A percentile compares a stretch with the other conserved stretches of the same genome.
These are phyloP conservation scores for Phrynosoma platyrhinos DNA, from an alignment of 2,113 vertebrate genomes.

Conservation along the genomic window DNA sequence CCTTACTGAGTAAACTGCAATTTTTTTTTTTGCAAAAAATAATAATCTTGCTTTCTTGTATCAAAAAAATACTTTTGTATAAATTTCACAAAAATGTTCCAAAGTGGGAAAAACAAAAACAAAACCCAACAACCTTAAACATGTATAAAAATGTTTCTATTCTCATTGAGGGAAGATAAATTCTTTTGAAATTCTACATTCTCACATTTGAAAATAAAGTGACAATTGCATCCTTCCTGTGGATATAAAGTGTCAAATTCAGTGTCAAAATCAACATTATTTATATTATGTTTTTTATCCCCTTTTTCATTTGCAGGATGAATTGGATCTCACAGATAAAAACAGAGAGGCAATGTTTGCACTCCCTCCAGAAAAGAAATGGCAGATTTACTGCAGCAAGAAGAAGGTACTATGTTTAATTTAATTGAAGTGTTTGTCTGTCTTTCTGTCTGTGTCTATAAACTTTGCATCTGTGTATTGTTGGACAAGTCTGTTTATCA, in stretches of 20 bases:
- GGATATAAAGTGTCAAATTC: background rate
- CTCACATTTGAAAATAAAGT: too few relatives aligned
- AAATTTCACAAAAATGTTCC: too few relatives aligned
- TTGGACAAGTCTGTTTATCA: background rate
- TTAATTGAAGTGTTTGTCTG: background rate
- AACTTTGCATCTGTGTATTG: constrained; percentile 15
- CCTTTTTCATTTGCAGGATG: constrained; percentile 83
- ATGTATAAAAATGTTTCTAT: too few relatives aligned
- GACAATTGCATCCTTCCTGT: background rate
- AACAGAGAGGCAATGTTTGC: constrained; percentile 98
- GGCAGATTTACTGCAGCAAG: constrained; percentile 99
- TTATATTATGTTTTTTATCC: constrained; percentile 26
- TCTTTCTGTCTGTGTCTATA: background rate
- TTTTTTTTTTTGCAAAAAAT: too few relatives aligned
- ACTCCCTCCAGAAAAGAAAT: constrained; percentile 97
- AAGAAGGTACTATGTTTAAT: constrained; percentile 86
- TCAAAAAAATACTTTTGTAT: too few relatives aligned
- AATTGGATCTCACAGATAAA: constrained; percentile 96
- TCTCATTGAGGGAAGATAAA: too few relatives aligned
- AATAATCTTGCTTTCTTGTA: too few relatives aligned
- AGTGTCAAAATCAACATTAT: background rate
- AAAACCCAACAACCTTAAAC: too few relatives aligned
- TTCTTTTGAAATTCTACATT: too few relatives aligned
- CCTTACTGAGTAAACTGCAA: too few relatives aligned
- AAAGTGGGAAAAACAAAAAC: too few relatives aligned